Base-by-base conservation (phyloP, 2,888 invertebrate genomes). In the Temnothorax unifasciatus region DNA sequence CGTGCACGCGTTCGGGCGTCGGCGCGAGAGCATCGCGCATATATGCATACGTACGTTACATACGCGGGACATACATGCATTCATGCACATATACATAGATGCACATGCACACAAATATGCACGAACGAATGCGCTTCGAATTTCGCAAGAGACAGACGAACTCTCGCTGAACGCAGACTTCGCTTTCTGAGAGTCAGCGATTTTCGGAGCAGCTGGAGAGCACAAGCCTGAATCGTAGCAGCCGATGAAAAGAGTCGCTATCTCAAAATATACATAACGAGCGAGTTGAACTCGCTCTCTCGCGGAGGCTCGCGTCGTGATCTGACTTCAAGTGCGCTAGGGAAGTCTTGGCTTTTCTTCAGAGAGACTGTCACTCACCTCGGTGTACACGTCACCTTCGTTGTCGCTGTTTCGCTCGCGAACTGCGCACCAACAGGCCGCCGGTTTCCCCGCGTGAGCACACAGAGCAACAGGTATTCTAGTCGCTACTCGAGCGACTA, bases 301-400 rank as follows among this genome's bases (percentile, higher is more conserved):
- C 25, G 74, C 82, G 44, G 34, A 50, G 47, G 41, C 44, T 59
- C 50, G 76, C n/a, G 21, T 87, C 83, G 85, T 77, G 83, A 76
- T 44, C 54, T 44, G 21, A 4, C 44, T 18, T 68, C 83, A 59
- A 59, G 59, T 59, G 15, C 50, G 25, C 44, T 82, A 41, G 47
- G 47, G 68, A 73, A 87, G 86, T 86, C 90, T 87, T 89, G 86
- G 86, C 83, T 89, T 86, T 86, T 82, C 90, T 66, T 76, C 84
- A 82, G 75, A 59, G 38, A 86, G 84, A 90, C 90, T 90, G 90
- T 90, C 90, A 90, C 90, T 90, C 90, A 90, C 90, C 90, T 90
- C 86, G 79, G 88, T 86, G 57, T 81, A 76, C 84, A 88, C 88
- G 87, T 87, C 90, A 88, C 84, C 88, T 87, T 73, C 54, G 79